Evolutionary conservation across 2,797 vertebrate species (phyloP).

Genomic region (Notolabrus celidotus): DNA sequence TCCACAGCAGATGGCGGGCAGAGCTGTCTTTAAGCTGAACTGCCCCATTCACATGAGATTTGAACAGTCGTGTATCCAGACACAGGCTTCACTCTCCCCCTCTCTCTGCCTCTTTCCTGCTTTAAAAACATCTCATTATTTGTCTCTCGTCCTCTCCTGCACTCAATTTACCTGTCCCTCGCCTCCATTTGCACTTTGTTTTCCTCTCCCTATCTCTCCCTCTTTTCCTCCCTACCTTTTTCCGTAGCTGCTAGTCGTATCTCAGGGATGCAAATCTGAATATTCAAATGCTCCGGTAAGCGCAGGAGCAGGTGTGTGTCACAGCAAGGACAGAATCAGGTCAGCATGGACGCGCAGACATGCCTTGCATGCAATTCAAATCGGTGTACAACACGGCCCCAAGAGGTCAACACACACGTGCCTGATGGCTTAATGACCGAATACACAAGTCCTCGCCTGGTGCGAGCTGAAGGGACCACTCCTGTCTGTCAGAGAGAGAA

Average conservation of each 20-base stretch:
- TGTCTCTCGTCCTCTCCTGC: conserved; percentile 18
- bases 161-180: conserved; percentile 10
- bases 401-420: conserved; percentile 60
- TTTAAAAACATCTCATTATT: conserved; percentile 20
- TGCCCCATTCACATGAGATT: conserved; percentile 34
- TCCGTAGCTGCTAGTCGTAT: conserved; percentile 39
- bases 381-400: conserved; percentile 71
- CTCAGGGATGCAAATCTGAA: conserved; percentile 77
- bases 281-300: conserved; percentile 81
- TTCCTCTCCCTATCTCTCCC: conserved; percentile 5
- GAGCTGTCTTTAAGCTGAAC: conserved; percentile 50
- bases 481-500: conserved; percentile 39
- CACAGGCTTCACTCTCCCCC: background rate
- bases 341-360: conserved; percentile 66
- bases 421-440: conserved; percentile 41
- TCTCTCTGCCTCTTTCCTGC: conserved; percentile 13
- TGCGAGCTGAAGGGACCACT: conserved; percentile 30
- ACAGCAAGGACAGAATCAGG: conserved; percentile 83
- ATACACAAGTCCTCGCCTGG: conserved; percentile 19
- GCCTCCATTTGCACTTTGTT: conserved; percentile 25
- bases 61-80: conserved; percentile 20
- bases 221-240: background rate
- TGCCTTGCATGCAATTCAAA: conserved; percentile 79
- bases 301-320: conserved; percentile 82
- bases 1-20: conserved; percentile 56